Percentiles rank a stretch among this genome's conserved stretches.
Evolutionary conservation across 2,113 vertebrate genomes (phyloP).

Genomic region (Desmodus rotundus): DNA sequence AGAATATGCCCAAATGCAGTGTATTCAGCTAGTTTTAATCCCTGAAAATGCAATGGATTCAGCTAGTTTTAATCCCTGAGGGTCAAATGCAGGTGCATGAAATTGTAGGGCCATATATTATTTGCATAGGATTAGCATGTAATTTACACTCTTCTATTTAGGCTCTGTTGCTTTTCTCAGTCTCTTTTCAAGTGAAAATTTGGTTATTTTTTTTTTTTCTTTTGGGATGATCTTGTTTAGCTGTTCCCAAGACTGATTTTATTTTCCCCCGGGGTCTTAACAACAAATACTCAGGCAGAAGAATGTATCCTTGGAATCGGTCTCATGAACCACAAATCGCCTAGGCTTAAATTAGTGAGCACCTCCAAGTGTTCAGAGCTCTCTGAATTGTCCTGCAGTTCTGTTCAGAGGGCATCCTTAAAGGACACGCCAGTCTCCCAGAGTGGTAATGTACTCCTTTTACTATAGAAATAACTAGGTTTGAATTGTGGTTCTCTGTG

Average conservation of each 20-base stretch:
- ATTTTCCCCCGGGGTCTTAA: not conserved
- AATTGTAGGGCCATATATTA: not conserved
- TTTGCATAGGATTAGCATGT: slow-evolving; percentile 35
- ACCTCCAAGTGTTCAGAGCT: not conserved
- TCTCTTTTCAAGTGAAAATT: slow-evolving; percentile 14
- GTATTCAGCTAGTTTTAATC: slow-evolving; percentile 17
- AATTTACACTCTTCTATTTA: not conserved
- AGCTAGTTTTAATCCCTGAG: slow-evolving; percentile 22
- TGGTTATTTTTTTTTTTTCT: not conserved
- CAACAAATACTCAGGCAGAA: not conserved
- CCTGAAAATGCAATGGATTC: slow-evolving; percentile 2
- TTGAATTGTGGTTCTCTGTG: not conserved
- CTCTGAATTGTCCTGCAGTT: not conserved
- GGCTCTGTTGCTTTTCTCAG: not conserved
- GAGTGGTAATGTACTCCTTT: not conserved
- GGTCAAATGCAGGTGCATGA: slow-evolving; percentile 5
- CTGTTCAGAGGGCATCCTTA: not conserved
- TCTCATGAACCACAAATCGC: not conserved
- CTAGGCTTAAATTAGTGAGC: not conserved
- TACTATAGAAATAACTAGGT: not conserved
- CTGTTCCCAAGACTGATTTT: not conserved
- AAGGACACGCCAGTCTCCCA: not conserved
- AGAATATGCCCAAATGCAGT: not conserved
- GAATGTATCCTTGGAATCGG: not conserved
- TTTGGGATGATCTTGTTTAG: not conserved